Base-by-base conservation (phyloP, 2,113 vertebrate genomes). In the Centrocercus urophasianus region DNA sequence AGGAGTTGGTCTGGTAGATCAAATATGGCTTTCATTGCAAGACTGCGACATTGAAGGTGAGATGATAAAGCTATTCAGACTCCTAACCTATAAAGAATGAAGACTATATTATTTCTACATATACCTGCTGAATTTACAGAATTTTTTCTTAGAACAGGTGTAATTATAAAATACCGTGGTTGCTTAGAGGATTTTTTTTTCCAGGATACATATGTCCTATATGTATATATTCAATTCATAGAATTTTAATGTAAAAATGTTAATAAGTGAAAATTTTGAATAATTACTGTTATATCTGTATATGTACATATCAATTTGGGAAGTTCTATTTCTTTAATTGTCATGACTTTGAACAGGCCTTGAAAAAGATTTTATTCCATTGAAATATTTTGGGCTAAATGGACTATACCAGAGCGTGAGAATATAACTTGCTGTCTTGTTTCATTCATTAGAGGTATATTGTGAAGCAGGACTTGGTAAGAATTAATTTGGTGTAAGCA, bases 21-120 rank as follows among this genome's bases (percentile, higher is more conserved):
- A 96, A 82, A 96, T 97, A 92, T 96, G 96, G 96, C 96, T 95
- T 95, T 97, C 96, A 87, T 88, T 97, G 77, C 94, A 96, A 96
- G 95, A 96, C 93, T 96, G 38, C 86, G 85, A 96, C 93, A 96
- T 50, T 95, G 96, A 96, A 97, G 92, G 96, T 96, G 95, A 97
- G 93, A 93, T 50, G 60, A 92, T 82, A 91, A 90, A 91, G 78
- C 48, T 96, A 13, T 94, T 93, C 63, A 82, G 93, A 89, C 87
- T 92, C 76, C 48, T 95, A 94, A 92, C 50, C 32, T 74, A 65
- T 69, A 91, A 81, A 94, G 4, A 93, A 13, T 52, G 80, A 83
- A 59, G 48, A 67, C 34, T 82, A 28, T 85, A 42, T 70, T 83
- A 25, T 84, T 95, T 78, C 69, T 80, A 71, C 75, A 69, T 54